phyloP scores from a whole-genome alignment of 2,888 invertebrate species.

The Phoenoteleia sp. region DNA sequence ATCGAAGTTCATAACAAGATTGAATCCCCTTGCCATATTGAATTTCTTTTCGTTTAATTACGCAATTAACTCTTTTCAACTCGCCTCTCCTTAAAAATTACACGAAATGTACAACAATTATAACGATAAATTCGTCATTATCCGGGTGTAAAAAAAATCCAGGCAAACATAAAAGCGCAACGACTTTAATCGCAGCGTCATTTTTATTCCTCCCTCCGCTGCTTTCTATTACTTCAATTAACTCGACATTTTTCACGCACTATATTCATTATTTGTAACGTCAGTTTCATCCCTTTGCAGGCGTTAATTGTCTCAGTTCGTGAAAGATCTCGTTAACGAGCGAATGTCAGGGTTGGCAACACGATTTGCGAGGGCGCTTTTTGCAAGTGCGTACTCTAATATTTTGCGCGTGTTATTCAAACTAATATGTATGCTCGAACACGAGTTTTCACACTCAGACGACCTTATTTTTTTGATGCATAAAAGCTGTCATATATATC shows the following conservation, averaged over 20 bases:
- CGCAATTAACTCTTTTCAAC: slow-evolving; percentile 30
- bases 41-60: slow-evolving; percentile 29
- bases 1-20: slow-evolving; percentile 13
- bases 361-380: slow-evolving; percentile 65
- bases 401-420: slow-evolving; percentile 53
- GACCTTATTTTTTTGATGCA: slow-evolving; percentile 12
- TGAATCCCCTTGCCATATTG: background rate
- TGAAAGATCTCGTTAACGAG: slow-evolving; percentile 74
- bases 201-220: slow-evolving; percentile 49
- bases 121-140: slow-evolving; percentile 58
- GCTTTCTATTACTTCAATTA: slow-evolving; percentile 73
- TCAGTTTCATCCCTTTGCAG: slow-evolving; percentile 66
- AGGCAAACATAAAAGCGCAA: slow-evolving; percentile 18
- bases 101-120: slow-evolving; percentile 45
- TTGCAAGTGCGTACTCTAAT: slow-evolving; percentile 55
- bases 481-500: slow-evolving; percentile 32
- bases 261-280: slow-evolving; percentile 70
- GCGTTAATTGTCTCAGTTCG: slow-evolving; percentile 70
- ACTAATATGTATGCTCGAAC: slow-evolving; percentile 59
- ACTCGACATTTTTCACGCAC: slow-evolving; percentile 70
- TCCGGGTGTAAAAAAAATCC: slow-evolving; percentile 42
- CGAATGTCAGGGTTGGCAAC: slow-evolving; percentile 69
- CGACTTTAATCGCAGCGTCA: slow-evolving; percentile 43
- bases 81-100: slow-evolving; percentile 16
- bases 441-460: slow-evolving; percentile 50